phyloP scores from a whole-genome alignment of 2,797 vertebrate genomes.

The Enteromius afrohamiltoni region DNA sequence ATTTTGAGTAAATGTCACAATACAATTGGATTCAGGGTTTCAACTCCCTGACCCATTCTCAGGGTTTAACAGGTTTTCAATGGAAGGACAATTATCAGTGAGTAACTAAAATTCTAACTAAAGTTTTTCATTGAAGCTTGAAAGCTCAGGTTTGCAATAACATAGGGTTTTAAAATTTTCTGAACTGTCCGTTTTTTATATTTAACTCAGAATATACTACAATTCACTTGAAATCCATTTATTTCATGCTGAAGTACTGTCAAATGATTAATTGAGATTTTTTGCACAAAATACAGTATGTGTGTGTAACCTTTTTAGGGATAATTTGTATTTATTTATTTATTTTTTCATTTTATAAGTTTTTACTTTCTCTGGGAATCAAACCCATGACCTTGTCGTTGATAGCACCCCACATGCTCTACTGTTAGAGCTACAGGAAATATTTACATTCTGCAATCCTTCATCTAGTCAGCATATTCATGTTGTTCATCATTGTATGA shows the following conservation, averaged over 20 bases:
- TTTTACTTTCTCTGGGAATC: neutral
- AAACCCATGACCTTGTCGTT: neutral
- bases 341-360: neutral
- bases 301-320: neutral
- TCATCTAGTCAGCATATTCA: conserved; percentile 9
- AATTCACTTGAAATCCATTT: neutral
- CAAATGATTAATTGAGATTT: too few relatives aligned
- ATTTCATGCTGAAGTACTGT: neutral
- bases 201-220: neutral
- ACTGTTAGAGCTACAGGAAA: neutral
- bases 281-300: too few relatives aligned
- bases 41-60: neutral
- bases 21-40: neutral
- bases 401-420: neutral
- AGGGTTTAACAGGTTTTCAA: neutral
- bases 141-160: neutral
- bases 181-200: neutral
- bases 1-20: neutral
- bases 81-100: neutral
- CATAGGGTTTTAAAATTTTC: neutral
- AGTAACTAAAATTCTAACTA: neutral
- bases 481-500: neutral
- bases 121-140: too few relatives aligned
- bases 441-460: neutral
- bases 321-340: too few relatives aligned